phyloP scores from a whole-genome alignment of 2,888 invertebrate species.

The Blomia tropicalis region DNA sequence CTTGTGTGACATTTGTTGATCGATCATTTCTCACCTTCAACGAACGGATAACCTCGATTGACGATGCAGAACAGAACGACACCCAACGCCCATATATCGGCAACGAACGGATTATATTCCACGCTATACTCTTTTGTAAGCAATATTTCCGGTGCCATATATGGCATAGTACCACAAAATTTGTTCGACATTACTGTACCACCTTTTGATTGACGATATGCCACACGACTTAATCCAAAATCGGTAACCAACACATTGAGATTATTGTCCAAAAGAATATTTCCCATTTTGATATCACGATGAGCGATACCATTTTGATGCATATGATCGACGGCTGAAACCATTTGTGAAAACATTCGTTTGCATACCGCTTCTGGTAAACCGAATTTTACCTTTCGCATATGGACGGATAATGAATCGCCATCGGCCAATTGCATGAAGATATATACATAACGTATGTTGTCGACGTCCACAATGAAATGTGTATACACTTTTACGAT shows the following conservation, averaged over 20 bases:
- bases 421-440: slow-evolving; percentile 9
- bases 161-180: slow-evolving; percentile 20
- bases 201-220: background rate
- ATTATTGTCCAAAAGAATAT: slow-evolving; percentile 19
- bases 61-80: background rate
- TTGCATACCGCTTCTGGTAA: background rate
- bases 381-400: slow-evolving; percentile 35
- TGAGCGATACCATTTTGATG: slow-evolving; percentile 17
- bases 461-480: slow-evolving; percentile 13
- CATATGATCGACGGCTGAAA: background rate
- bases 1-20: background rate
- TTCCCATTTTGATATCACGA: slow-evolving; percentile 19
- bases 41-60: background rate
- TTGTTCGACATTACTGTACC: slow-evolving; percentile 1
- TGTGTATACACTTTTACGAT: slow-evolving; percentile 16
- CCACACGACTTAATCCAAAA: slow-evolving; percentile 19
- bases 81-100: slow-evolving; percentile 6
- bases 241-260: slow-evolving; percentile 2
- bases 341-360: slow-evolving; percentile 15
- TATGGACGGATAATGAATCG: background rate
- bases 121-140: background rate
- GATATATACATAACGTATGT: background rate
- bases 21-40: background rate
- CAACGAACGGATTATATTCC: slow-evolving; percentile 8
- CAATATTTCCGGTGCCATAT: slow-evolving; percentile 23